A percentile compares a stretch with the other conserved stretches of the same genome.
phyloP scores from a whole-genome alignment of 2,888 invertebrate species.

The Clistopyga incitator region DNA sequence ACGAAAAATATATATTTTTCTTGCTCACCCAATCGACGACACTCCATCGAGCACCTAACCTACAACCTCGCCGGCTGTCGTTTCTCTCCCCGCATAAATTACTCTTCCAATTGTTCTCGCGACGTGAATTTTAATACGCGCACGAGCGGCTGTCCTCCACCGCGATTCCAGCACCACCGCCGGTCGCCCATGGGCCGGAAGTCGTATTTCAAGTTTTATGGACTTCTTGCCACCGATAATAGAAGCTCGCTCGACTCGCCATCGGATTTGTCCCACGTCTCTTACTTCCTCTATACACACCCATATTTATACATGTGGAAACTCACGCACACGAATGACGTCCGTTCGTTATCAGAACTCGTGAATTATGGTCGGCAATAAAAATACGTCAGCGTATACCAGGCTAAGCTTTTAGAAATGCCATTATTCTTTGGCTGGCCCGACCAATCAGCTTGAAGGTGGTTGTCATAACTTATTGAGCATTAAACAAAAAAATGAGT shows the following conservation, averaged over 20 bases:
- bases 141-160: constrained; percentile 8
- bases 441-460: constrained; percentile 1
- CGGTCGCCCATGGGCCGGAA: constrained; percentile 44
- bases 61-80: background rate
- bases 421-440: background rate
- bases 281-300: constrained; percentile 24
- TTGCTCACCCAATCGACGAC: constrained; percentile 10
- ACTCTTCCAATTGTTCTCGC: constrained; percentile 62
- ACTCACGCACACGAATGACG: background rate
- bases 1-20: constrained; percentile 5
- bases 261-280: constrained; percentile 58
- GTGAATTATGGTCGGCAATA: constrained; percentile 46
- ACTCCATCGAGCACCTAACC: constrained; percentile 9
- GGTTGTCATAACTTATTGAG: background rate
- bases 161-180: background rate
- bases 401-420: background rate
- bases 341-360: constrained; percentile 35
- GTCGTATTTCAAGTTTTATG: constrained; percentile 69
- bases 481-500: background rate
- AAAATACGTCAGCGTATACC: constrained; percentile 43
- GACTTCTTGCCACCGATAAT: constrained; percentile 65
- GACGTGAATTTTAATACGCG: constrained; percentile 67
- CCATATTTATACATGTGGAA: constrained; percentile 1
- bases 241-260: constrained; percentile 54
- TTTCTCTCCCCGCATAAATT: constrained; percentile 58